Evolutionary conservation across 2,888 invertebrate species (phyloP).

Genomic region (Fissipunctia ypsillon): DNA sequence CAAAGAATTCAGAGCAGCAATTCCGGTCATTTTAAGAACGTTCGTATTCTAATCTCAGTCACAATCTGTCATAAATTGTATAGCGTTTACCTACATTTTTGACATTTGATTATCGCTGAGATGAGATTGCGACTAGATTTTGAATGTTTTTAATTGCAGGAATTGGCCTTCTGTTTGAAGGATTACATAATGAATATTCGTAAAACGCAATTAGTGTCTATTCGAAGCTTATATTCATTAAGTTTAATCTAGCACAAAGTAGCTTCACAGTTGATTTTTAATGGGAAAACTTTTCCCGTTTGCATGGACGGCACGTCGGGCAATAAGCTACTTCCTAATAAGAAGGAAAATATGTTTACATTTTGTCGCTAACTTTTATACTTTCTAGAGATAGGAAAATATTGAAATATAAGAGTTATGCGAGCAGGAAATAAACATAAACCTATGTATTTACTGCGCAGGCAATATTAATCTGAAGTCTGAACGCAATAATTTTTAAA

Average conservation of each 20-base stretch:
- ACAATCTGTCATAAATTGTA: no score
- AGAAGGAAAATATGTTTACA: constrained; percentile 54
- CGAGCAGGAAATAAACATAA: not conserved
- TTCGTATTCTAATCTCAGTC: no score
- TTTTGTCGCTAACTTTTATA: constrained; percentile 54
- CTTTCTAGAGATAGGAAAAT: constrained; percentile 42
- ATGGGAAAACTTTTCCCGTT: constrained; percentile 72
- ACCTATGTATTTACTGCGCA: not conserved
- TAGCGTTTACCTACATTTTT: no score
- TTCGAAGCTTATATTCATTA: constrained; percentile 50
- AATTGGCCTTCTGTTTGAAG: no score
- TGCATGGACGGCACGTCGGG: constrained; percentile 50
- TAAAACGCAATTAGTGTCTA: constrained; percentile 32
- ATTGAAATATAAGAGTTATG: constrained; percentile 17
- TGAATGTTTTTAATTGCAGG: no score
- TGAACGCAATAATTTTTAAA: no score
- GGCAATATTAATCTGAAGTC: not conserved
- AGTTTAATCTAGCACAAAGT: constrained; percentile 39
- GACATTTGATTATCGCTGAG: no score
- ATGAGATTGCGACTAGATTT: no score
- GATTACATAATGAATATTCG: constrained; percentile 50
- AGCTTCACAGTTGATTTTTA: constrained; percentile 67
- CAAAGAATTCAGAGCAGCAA: no score
- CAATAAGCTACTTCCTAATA: constrained; percentile 39
- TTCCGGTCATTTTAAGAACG: no score